These are phyloP conservation scores for Trachymyrmex septentrionalis DNA, from an alignment of 1,140 invertebrate species.

Conservation along the genomic window DNA sequence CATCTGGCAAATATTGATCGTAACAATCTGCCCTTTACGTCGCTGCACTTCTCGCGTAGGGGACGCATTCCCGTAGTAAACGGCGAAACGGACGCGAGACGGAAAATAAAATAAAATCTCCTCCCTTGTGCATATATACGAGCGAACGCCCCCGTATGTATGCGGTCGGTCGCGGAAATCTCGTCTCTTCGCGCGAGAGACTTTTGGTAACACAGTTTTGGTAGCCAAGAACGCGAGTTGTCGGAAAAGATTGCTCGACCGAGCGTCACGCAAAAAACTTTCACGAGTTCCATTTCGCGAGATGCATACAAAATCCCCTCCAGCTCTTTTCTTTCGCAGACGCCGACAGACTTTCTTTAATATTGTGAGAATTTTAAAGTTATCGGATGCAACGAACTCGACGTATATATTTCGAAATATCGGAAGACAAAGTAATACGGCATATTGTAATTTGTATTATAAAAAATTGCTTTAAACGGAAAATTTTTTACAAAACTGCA, in stretches of 20 bases:
- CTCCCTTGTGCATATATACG: not conserved
- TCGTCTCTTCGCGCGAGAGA: conserved; percentile 16
- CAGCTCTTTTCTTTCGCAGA: not conserved
- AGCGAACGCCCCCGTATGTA: conserved; percentile 5
- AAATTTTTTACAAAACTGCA: not conserved
- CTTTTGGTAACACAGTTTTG: conserved; percentile 4
- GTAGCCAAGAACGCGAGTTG: conserved; percentile 39
- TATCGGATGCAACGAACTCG: not conserved
- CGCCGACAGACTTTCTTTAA: conserved; percentile 6
- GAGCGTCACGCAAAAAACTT: conserved; percentile 40
- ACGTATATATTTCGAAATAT: not conserved
- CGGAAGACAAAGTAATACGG: not conserved
- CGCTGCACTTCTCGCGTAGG: conserved; percentile 26
- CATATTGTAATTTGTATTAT: not conserved
- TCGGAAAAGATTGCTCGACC: conserved; percentile 47
- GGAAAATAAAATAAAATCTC: conserved; percentile 53
- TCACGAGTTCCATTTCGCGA: conserved; percentile 7
- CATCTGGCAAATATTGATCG: conserved; percentile 65
- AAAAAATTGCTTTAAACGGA: not conserved
- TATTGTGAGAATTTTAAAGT: not conserved
- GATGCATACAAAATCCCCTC: conserved; percentile 17
- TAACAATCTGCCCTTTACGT: conserved; percentile 59
- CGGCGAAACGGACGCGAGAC: conserved; percentile 44
- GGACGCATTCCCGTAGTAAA: conserved; percentile 35
- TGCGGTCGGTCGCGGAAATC: conserved; percentile 43